A percentile compares a stretch with the other conserved stretches of the same genome.
Conservation (phyloP, 2,797 vertebrate species). For the Sphaeramia orbicularis region DNA sequence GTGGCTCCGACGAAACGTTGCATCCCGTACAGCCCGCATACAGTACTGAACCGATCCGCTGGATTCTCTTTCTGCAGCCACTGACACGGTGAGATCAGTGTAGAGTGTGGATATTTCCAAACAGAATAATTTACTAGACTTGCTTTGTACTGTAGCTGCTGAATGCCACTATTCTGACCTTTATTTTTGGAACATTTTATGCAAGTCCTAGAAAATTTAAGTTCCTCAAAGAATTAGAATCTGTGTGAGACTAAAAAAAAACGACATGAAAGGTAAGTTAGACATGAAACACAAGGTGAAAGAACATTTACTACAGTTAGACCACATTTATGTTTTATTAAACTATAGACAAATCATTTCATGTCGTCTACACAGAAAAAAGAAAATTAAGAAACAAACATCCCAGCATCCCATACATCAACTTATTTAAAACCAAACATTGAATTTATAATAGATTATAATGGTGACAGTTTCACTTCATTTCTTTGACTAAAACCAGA, state of each 20-base stretch:
- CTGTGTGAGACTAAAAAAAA: not conserved
- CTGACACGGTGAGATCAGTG: slow-evolving; percentile 2
- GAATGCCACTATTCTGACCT: not conserved
- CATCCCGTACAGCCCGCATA: slow-evolving; percentile 18
- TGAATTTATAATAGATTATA: no score
- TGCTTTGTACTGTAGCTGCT: not conserved
- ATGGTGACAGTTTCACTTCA: no score
- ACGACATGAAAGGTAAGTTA: no score
- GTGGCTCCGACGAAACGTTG: slow-evolving; percentile 1
- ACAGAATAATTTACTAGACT: not conserved
- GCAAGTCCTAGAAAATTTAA: not conserved
- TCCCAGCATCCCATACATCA: no score
- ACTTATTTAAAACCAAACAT: no score
- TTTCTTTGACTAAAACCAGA: no score
- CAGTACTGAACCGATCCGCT: slow-evolving; percentile 31
- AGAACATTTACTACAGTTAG: no score
- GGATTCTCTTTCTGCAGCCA: slow-evolving; percentile 8
- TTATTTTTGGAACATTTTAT: not conserved
- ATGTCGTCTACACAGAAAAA: no score
- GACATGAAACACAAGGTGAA: no score
- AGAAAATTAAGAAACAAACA: no score
- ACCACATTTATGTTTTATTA: no score
- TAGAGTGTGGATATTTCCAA: slow-evolving; percentile 9
- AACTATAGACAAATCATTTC: no score
- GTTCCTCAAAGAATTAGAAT: not conserved